phyloP scores from a whole-genome alignment of 2,113 vertebrate genomes.

The Colossoma macropomum region DNA sequence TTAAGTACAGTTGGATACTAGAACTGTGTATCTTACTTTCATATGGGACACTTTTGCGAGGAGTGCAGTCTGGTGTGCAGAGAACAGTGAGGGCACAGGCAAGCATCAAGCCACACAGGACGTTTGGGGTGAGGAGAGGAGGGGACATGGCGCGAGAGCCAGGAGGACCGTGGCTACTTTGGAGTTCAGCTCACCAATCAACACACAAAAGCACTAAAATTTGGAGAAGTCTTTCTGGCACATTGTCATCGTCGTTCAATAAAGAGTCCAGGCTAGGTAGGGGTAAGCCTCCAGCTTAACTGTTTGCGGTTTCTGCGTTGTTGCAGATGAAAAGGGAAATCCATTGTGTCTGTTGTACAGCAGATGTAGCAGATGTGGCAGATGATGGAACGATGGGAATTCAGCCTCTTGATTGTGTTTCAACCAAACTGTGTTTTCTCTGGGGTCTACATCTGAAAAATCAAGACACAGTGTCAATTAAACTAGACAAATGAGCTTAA shows the following conservation, averaged over 20 bases:
- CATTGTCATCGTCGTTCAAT: not conserved
- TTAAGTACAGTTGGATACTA: no score
- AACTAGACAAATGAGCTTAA: not conserved
- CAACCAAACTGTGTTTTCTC: not conserved
- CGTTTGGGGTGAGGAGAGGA: slow-evolving; percentile 58
- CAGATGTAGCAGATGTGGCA: no score
- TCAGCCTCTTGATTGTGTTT: not conserved
- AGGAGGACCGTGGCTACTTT: slow-evolving; percentile 15
- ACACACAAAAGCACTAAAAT: not conserved
- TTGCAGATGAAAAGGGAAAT: slow-evolving; percentile 53
- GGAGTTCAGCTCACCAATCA: not conserved
- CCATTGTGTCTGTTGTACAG: slow-evolving; percentile 61
- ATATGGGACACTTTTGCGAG: slow-evolving; percentile 70
- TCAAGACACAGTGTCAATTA: not conserved
- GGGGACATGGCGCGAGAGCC: slow-evolving; percentile 64
- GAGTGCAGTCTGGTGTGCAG: slow-evolving; percentile 58
- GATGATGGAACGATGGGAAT: not conserved
- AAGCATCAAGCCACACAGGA: slow-evolving; percentile 67
- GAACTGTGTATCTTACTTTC: slow-evolving; percentile 61
- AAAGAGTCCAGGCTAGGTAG: slow-evolving; percentile 62
- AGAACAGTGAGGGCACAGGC: slow-evolving; percentile 45
- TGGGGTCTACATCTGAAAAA: slow-evolving; percentile 1
- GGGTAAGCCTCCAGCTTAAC: slow-evolving; percentile 65
- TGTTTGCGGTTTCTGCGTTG: slow-evolving; percentile 58
- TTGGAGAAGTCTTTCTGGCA: slow-evolving; percentile 16